A percentile compares a stretch with the other conserved stretches of the same genome.
phyloP scores from a whole-genome alignment of 1,140 invertebrate genomes.

The Palaemon carinicauda region DNA sequence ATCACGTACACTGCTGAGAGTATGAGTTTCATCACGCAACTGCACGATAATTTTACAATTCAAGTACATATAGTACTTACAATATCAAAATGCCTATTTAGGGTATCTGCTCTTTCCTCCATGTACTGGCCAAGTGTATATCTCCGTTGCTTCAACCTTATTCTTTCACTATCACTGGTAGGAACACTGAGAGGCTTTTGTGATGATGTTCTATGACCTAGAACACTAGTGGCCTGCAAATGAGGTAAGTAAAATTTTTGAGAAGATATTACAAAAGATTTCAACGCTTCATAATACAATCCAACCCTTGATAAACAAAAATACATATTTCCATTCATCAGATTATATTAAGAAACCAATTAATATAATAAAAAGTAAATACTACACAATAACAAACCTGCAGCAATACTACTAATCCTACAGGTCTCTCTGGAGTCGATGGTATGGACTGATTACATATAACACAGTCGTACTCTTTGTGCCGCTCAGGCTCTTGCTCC shows the following conservation, averaged over 20 bases:
- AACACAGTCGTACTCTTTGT: slow-evolving; percentile 89
- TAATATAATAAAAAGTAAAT: too few relatives aligned
- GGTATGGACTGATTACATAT: slow-evolving; percentile 92
- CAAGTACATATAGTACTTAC: slow-evolving; percentile 22
- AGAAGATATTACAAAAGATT: not conserved
- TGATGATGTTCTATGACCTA: slow-evolving; percentile 45
- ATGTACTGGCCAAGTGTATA: slow-evolving; percentile 48
- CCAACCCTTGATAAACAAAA: too few relatives aligned
- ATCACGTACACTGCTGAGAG: too few relatives aligned
- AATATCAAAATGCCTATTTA: slow-evolving; percentile 53
- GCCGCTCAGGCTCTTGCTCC: slow-evolving; percentile 38
- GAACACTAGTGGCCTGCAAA: slow-evolving; percentile 48
- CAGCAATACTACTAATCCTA: slow-evolving; percentile 88
- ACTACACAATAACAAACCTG: slow-evolving; percentile 72
- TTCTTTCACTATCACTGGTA: slow-evolving; percentile 23
- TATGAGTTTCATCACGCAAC: too few relatives aligned
- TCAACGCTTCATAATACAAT: not conserved
- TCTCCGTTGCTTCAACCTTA: slow-evolving; percentile 28
- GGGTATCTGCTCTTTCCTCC: slow-evolving; percentile 38
- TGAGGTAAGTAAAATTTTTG: not conserved
- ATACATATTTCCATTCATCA: too few relatives aligned
- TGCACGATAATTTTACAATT: too few relatives aligned
- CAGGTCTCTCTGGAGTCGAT: slow-evolving; percentile 84
- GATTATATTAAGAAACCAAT: too few relatives aligned
- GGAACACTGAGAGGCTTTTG: slow-evolving; percentile 37